A percentile compares a stretch with the other conserved stretches of the same genome.
Evolutionary conservation across 1,140 invertebrate genomes (phyloP).

Genomic region (Harpegnathos saltator): DNA sequence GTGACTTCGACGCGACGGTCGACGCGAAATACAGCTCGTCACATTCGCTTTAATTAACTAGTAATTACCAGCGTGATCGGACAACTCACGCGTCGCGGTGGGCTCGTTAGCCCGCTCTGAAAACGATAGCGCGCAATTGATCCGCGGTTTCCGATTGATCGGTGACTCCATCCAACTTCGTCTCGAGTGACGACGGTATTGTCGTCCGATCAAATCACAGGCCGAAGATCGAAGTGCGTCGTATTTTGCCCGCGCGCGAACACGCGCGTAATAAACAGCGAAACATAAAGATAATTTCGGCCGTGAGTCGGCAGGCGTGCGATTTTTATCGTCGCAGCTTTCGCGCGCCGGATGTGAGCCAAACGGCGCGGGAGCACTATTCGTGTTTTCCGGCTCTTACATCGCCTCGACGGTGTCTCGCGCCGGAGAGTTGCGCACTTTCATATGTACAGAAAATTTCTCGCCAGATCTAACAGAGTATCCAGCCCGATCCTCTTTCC

Average conservation of each 20-base stretch:
- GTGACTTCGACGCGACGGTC: background rate
- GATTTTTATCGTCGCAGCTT: constrained; percentile 14
- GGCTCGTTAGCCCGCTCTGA: background rate
- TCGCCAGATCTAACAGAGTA: no score
- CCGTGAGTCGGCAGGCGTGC: background rate
- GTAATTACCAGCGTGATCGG: background rate
- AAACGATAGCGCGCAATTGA: constrained; percentile 41
- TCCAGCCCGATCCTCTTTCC: no score
- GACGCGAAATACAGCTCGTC: background rate
- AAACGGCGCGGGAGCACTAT: background rate
- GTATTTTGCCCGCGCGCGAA: constrained; percentile 1
- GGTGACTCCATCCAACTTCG: constrained; percentile 32
- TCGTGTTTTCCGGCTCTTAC: no score
- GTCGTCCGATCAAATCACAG: constrained; percentile 24
- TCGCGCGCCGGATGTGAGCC: background rate
- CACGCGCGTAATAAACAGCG: constrained; percentile 28
- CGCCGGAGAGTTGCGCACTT: no score
- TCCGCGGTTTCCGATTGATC: constrained; percentile 50
- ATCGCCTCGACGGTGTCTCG: no score
- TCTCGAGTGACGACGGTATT: constrained; percentile 42
- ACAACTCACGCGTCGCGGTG: constrained; percentile 4
- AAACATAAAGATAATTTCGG: constrained; percentile 25
- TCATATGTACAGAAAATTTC: no score
- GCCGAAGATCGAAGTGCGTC: constrained; percentile 19
- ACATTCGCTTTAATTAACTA: constrained; percentile 38